Conservation (phyloP, 2,888 invertebrate species). For the Lacanobia wlatinum region DNA sequence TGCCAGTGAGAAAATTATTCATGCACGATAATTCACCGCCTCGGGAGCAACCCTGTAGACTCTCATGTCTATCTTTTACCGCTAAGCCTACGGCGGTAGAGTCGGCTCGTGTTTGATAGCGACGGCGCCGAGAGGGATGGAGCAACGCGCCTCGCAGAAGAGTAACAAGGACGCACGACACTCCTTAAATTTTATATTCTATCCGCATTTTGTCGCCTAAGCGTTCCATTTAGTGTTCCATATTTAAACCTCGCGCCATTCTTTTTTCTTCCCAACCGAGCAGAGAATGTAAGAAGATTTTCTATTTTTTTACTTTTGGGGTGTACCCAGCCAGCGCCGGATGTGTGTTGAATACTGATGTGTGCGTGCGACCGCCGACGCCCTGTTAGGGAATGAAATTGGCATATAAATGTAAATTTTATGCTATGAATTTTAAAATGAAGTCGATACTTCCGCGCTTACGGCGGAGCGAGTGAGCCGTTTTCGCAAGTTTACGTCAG, state of each 20-base stretch:
- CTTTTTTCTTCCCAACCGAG: slow-evolving; percentile 85
- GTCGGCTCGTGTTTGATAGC: slow-evolving; percentile 86
- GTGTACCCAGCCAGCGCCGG: slow-evolving; percentile 78
- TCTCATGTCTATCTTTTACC: slow-evolving; percentile 89
- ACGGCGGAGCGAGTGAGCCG: slow-evolving; percentile 79
- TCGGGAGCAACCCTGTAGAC: slow-evolving; percentile 83
- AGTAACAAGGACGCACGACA: slow-evolving; percentile 79
- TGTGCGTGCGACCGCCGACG: slow-evolving; percentile 88
- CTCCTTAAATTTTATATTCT: slow-evolving; percentile 90
- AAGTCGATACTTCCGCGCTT: slow-evolving; percentile 89
- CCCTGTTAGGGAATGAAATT: slow-evolving; percentile 90
- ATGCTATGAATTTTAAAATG: slow-evolving; percentile 91
- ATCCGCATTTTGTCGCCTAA: slow-evolving; percentile 91
- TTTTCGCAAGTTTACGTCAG: slow-evolving; percentile 83
- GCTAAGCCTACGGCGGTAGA: slow-evolving; percentile 89
- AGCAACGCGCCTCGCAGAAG: slow-evolving; percentile 67
- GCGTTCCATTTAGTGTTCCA: slow-evolving; percentile 91
- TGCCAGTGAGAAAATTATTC: slow-evolving; percentile 80
- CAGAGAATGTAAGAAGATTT: slow-evolving; percentile 86
- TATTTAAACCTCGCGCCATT: slow-evolving; percentile 89
- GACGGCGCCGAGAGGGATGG: slow-evolving; percentile 76
- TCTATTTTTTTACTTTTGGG: slow-evolving; percentile 83
- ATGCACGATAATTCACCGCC: slow-evolving; percentile 78
- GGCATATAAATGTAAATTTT: slow-evolving; percentile 91
- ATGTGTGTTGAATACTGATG: slow-evolving; percentile 89